A percentile compares a stretch with the other conserved stretches of the same genome.
These are phyloP conservation scores for Mastigias papua DNA, from an alignment of 30 jellyfish, hydroid and myxozoan genomes.

Conservation along the genomic window DNA sequence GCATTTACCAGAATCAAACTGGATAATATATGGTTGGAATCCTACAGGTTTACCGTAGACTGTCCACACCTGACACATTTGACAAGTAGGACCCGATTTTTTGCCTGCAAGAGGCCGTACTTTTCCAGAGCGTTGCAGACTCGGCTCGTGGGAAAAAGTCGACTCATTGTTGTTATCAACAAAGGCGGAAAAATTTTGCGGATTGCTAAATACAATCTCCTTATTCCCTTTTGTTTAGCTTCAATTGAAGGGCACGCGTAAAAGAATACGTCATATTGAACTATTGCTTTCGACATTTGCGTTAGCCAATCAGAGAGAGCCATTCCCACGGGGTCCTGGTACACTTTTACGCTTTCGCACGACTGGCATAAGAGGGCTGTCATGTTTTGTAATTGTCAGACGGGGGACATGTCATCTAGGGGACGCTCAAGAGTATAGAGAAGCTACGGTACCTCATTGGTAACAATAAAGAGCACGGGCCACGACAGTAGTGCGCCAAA, in stretches of 20 bases:
- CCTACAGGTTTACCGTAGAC: background rate
- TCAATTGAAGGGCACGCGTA: constrained; percentile 92
- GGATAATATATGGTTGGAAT: background rate
- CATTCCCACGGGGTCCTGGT: constrained; percentile 95
- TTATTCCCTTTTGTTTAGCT: constrained; percentile 77
- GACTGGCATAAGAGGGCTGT: constrained; percentile 87
- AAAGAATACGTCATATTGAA: constrained; percentile 68
- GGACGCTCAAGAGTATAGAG: background rate
- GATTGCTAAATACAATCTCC: constrained; percentile 81
- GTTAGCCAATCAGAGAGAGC: constrained; percentile 75
- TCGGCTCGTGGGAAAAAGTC: constrained; percentile 86
- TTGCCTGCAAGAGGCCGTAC: too few relatives aligned
- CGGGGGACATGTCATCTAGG: constrained; percentile 49
- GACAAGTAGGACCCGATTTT: too few relatives aligned
- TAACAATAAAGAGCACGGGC: background rate
- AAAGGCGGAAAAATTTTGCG: constrained; percentile 81
- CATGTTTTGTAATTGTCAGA: constrained; percentile 53
- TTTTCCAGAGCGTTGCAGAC: background rate
- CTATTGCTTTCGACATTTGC: constrained; percentile 74
- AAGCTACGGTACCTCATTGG: background rate
- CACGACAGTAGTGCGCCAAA: background rate
- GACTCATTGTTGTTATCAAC: constrained; percentile 61
- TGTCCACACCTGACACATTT: background rate
- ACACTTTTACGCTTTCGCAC: constrained; percentile 72
- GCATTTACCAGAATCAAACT: background rate